Percentiles rank a stretch among this genome's conserved stretches.
Evolutionary conservation across 2,888 invertebrate genomes (phyloP).

Genomic region (Liopterus haemorrhoidalis): DNA sequence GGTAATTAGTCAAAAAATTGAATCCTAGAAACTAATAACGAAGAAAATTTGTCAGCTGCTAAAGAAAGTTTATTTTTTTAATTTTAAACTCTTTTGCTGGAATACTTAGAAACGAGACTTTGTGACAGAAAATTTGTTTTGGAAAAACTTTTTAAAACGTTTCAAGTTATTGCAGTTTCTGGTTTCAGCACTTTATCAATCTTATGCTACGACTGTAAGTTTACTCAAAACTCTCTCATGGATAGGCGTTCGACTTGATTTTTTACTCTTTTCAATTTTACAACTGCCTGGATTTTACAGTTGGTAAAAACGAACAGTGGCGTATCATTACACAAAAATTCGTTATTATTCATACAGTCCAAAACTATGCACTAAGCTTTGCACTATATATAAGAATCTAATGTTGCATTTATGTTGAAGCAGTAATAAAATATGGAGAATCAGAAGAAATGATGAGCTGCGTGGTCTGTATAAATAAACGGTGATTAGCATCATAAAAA

Average conservation of each 20-base stretch:
- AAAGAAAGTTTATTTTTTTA: constrained; percentile 20
- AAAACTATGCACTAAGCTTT: too few species aligned
- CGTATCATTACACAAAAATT: too few species aligned
- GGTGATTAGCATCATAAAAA: background rate
- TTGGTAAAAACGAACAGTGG: too few species aligned
- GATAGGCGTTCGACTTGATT: constrained; percentile 22
- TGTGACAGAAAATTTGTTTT: constrained; percentile 24
- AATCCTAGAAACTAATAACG: constrained; percentile 20
- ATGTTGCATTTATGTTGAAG: background rate
- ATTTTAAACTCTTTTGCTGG: constrained; percentile 11
- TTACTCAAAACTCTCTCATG: constrained; percentile 21
- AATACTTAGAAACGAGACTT: constrained; percentile 20
- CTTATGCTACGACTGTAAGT: constrained; percentile 20
- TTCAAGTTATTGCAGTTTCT: constrained; percentile 24
- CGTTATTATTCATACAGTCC: too few species aligned
- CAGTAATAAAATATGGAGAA: background rate
- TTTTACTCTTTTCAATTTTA: too few species aligned
- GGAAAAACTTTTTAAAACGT: constrained; percentile 23
- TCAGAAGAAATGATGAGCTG: background rate
- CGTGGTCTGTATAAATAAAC: background rate
- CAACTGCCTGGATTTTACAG: too few species aligned
- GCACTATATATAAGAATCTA: background rate
- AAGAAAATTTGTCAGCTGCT: constrained; percentile 7
- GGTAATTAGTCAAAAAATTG: constrained; percentile 24
- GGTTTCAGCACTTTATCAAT: constrained; percentile 25